phyloP scores from a whole-genome alignment of 2,888 invertebrate species.

The Syritta pipiens region DNA sequence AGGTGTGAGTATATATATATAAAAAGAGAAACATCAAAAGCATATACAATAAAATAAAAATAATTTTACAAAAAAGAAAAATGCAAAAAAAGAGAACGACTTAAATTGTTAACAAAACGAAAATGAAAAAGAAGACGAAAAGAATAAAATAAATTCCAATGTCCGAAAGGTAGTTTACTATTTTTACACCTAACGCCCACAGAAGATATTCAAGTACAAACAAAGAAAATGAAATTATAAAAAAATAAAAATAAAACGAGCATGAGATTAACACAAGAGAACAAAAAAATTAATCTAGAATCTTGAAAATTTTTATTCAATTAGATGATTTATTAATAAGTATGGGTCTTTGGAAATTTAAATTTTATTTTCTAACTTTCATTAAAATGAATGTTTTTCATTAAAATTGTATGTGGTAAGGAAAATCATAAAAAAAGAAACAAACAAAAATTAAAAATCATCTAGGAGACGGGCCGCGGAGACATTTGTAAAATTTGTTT shows the following conservation, averaged over 20 bases:
- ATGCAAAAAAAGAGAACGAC: constrained; percentile 70
- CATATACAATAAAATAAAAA: constrained; percentile 72
- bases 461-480: constrained; percentile 33
- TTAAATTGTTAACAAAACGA: constrained; percentile 69
- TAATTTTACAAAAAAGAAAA: constrained; percentile 52
- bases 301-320: constrained; percentile 55
- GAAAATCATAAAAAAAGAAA: background rate
- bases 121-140: constrained; percentile 53
- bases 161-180: constrained; percentile 69
- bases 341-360: constrained; percentile 34
- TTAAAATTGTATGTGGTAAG: background rate
- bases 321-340: constrained; percentile 28
- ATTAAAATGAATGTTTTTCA: no score
- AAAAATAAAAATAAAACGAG: constrained; percentile 28
- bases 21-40: constrained; percentile 68
- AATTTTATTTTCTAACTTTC: no score
- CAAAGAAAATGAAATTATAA: no score
- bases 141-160: constrained; percentile 52
- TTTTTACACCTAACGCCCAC: constrained; percentile 70
- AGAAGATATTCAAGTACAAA: constrained; percentile 69
- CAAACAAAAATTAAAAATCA: background rate
- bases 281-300: constrained; percentile 36
- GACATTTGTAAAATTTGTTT: constrained; percentile 56
- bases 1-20: background rate
- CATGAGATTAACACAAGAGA: constrained; percentile 36